A percentile compares a stretch with the other conserved stretches of the same genome.
Evolutionary conservation across 1,140 invertebrate species (phyloP).

Genomic region (Musca vetustissima): DNA sequence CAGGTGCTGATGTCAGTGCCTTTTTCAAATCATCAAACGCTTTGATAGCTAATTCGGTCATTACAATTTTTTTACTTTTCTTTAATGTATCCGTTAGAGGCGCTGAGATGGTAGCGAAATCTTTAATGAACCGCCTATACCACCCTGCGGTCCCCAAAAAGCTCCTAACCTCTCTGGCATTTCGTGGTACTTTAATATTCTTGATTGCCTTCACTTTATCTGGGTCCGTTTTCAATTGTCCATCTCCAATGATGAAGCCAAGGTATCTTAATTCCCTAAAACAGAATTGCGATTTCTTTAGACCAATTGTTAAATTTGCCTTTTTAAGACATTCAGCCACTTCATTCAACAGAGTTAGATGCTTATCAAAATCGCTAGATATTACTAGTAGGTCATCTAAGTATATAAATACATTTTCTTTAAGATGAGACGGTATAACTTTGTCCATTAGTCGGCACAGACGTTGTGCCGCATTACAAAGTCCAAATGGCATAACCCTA

Average conservation of each 20-base stretch:
- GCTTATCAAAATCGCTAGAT: not conserved
- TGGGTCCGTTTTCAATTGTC: constrained; percentile 41
- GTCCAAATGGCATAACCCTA: not conserved
- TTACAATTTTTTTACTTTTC: constrained; percentile 32
- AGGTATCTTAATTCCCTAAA: not conserved
- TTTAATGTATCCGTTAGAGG: constrained; percentile 22
- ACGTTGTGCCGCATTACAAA: not conserved
- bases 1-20: constrained; percentile 40
- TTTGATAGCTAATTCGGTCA: constrained; percentile 34
- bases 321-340: not conserved
- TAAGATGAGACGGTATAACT: constrained; percentile 10
- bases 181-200: too few species aligned
- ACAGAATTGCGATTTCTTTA: not conserved
- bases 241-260: not conserved
- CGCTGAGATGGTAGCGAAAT: constrained; percentile 38
- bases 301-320: not conserved
- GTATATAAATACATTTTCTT: constrained; percentile 24
- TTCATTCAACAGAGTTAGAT: not conserved
- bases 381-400: constrained; percentile 27
- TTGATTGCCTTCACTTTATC: constrained; percentile 33
- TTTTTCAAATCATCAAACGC: constrained; percentile 43
- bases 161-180: too few species aligned
- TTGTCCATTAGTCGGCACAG: constrained; percentile 26
- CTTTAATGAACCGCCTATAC: constrained; percentile 41
- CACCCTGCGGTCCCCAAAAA: constrained; percentile 50